These are phyloP conservation scores for Solenodon paradoxus DNA, from an alignment of 2,113 vertebrate genomes.

Conservation along the genomic window DNA sequence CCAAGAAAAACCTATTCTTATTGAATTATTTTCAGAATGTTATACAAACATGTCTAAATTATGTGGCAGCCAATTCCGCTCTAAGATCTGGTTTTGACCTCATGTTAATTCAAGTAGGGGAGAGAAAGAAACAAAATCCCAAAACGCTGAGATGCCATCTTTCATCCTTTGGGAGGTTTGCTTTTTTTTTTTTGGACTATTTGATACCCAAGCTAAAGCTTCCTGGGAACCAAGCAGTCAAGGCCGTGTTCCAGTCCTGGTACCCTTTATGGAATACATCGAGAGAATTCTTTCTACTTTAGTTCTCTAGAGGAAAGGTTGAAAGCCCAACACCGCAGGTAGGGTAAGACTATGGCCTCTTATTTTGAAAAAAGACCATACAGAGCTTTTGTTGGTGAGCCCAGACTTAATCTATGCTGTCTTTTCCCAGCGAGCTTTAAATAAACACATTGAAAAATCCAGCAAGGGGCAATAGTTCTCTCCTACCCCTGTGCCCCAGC, in stretches of 20 bases:
- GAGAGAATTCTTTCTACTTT: background rate
- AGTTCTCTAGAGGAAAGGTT: background rate
- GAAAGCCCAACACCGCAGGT: background rate
- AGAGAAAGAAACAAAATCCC: conserved; percentile 2
- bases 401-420: background rate
- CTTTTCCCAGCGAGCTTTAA: background rate
- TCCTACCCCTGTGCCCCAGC: background rate
- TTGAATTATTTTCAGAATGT: conserved; percentile 76
- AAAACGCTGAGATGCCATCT: background rate
- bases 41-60: conserved; percentile 74
- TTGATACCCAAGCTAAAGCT: background rate
- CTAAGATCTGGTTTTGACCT: conserved; percentile 67
- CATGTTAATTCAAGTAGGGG: conserved; percentile 60
- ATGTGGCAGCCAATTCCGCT: conserved; percentile 56
- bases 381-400: background rate
- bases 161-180: background rate
- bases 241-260: background rate
- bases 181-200: background rate
- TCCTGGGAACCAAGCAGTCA: background rate
- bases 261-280: background rate
- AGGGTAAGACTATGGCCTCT: background rate
- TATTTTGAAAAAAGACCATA: background rate
- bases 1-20: conserved; percentile 79
- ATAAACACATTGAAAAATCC: no score
- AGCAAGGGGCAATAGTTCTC: background rate